These are phyloP conservation scores for zebrafish (Danio rerio) DNA, from an alignment of 2,113 vertebrate species.

Conservation along the genomic window DNA sequence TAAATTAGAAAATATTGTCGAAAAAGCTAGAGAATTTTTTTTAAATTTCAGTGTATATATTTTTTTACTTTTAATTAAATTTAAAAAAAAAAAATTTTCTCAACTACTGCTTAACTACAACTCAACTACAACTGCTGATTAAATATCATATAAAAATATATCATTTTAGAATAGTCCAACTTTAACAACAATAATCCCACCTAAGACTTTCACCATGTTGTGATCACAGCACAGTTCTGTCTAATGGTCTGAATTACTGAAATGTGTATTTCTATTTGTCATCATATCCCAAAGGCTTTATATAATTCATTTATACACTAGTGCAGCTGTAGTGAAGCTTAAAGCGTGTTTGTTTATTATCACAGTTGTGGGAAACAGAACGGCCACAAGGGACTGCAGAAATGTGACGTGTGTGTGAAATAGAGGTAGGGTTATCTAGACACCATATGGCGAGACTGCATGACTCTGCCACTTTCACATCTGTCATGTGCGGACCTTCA, in stretches of 20 bases:
- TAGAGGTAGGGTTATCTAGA: background rate
- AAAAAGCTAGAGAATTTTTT: no score
- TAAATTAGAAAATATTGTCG: no score
- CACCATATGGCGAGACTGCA: slow-evolving; percentile 26
- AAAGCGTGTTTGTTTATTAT: slow-evolving; percentile 2
- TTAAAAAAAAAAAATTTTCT: no score
- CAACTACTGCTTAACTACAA: no score
- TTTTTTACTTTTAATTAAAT: no score
- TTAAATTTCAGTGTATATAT: no score
- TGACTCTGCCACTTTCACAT: slow-evolving; percentile 33
- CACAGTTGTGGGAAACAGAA: background rate
- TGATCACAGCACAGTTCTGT: background rate
- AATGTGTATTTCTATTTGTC: slow-evolving; percentile 12
- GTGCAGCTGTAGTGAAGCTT: background rate
- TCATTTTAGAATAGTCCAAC: no score
- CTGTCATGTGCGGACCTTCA: slow-evolving; percentile 16
- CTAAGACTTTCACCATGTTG: background rate
- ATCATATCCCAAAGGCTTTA: background rate
- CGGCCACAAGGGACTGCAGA: background rate
- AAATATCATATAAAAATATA: no score
- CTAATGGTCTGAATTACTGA: background rate
- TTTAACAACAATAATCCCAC: background rate
- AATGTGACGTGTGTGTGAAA: background rate
- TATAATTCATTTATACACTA: background rate
- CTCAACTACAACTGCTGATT: no score